Evolutionary conservation across 1,140 invertebrate species (phyloP).

Genomic region (Adelges cooleyi): DNA sequence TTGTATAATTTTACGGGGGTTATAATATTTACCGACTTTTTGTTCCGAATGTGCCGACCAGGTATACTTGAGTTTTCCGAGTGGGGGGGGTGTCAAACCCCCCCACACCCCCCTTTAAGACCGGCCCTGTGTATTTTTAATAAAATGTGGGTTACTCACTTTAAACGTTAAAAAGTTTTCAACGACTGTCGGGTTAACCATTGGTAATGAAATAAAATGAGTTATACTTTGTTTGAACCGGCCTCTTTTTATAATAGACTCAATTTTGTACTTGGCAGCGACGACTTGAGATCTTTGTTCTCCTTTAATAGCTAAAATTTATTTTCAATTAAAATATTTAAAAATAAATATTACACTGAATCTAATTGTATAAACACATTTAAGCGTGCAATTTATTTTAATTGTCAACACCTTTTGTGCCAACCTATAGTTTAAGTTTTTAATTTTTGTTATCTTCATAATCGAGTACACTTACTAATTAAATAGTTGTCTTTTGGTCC

Average conservation of each 20-base stretch:
- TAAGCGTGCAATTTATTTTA: no score
- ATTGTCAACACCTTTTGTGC: no score
- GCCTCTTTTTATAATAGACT: constrained; percentile 10
- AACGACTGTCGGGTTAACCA: background rate
- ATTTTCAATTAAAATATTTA: no score
- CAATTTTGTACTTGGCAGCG: constrained; percentile 18
- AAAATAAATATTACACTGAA: no score
- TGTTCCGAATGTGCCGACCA: no score
- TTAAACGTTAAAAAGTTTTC: constrained; percentile 11
- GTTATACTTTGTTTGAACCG: constrained; percentile 6
- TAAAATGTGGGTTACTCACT: background rate
- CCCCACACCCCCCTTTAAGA: no score
- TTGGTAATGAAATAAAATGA: constrained; percentile 14
- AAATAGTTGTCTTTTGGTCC: background rate
- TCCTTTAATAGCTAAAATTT: constrained; percentile 2
- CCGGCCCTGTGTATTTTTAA: background rate
- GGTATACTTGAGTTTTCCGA: no score
- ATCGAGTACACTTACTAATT: background rate
- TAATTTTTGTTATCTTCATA: background rate
- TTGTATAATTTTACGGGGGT: no score
- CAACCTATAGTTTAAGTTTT: no score
- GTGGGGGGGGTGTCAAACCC: no score
- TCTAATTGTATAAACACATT: no score
- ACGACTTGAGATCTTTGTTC: background rate
- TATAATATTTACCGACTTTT: no score